Conservation (phyloP, 2,113 vertebrate genomes). For the Pluvialis apricaria region DNA sequence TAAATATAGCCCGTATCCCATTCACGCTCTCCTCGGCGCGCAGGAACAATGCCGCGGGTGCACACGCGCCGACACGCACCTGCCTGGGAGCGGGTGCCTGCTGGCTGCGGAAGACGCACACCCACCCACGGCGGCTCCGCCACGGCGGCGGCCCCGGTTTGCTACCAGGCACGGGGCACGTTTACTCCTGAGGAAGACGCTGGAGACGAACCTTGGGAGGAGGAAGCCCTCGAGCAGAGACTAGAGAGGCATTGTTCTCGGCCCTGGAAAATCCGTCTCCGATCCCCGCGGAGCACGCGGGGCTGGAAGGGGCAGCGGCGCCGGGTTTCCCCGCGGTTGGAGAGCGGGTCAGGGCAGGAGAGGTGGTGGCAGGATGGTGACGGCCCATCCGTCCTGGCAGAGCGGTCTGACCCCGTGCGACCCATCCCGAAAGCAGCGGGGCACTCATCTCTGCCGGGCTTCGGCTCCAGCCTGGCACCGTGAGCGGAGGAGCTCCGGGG, state of each 20-base stretch:
- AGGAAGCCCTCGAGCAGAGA: constrained; percentile 42
- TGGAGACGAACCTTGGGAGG: constrained; percentile 31
- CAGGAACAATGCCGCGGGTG: constrained; percentile 74
- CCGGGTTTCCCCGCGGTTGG: not conserved
- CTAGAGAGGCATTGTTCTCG: constrained; percentile 39
- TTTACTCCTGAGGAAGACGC: constrained; percentile 65
- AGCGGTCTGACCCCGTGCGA: not conserved
- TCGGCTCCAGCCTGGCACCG: accelerated
- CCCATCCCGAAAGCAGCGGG: not conserved
- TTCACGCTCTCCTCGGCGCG: constrained; percentile 64
- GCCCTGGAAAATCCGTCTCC: not conserved
- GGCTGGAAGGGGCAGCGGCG: not conserved
- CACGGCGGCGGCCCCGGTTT: constrained; percentile 62
- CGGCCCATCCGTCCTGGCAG: not conserved
- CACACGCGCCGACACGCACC: constrained; percentile 68
- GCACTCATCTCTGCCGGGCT: accelerated
- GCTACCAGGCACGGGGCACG: constrained; percentile 72
- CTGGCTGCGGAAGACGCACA: constrained; percentile 73
- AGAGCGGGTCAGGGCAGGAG: not conserved
- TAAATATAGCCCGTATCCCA: constrained; percentile 75
- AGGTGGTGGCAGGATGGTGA: not conserved
- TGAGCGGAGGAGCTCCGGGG: not conserved
- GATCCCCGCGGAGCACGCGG: not conserved
- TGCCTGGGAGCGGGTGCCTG: constrained; percentile 70
- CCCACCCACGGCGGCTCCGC: constrained; percentile 74